These are phyloP conservation scores for Brachionus paranguensis DNA, from an alignment of 1,140 invertebrate genomes.

Conservation along the genomic window DNA sequence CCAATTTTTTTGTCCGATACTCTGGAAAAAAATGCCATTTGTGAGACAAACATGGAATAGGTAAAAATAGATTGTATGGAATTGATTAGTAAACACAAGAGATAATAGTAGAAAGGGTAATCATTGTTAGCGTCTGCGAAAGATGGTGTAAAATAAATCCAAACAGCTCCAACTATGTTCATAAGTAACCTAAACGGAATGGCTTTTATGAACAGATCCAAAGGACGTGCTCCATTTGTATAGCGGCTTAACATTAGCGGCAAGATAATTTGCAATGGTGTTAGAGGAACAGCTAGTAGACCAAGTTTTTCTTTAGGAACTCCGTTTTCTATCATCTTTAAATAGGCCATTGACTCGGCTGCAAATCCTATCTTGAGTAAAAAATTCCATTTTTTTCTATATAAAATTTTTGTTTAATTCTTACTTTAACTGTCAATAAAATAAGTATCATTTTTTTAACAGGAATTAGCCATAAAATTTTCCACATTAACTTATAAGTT, in stretches of 20 bases:
- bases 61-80: slow-evolving; percentile 18
- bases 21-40: slow-evolving; percentile 73
- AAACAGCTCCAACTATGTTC: background rate
- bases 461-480: slow-evolving; percentile 61
- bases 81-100: background rate
- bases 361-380: slow-evolving; percentile 79
- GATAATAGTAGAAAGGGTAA: slow-evolving; percentile 29
- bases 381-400: slow-evolving; percentile 44
- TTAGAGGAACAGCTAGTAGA: slow-evolving; percentile 74
- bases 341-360: slow-evolving; percentile 81
- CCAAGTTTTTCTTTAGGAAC: slow-evolving; percentile 91
- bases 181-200: slow-evolving; percentile 68
- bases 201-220: slow-evolving; percentile 80
- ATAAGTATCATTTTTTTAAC: slow-evolving; percentile 69
- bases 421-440: slow-evolving; percentile 82
- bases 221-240: slow-evolving; percentile 76
- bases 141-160: slow-evolving; percentile 35
- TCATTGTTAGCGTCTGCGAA: background rate
- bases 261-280: slow-evolving; percentile 87
- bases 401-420: slow-evolving; percentile 30
- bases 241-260: slow-evolving; percentile 81
- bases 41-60: slow-evolving; percentile 65
- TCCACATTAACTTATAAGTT: slow-evolving; percentile 26
- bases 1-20: slow-evolving; percentile 78
- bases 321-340: slow-evolving; percentile 89